Conservation (phyloP, 1,140 invertebrate genomes). For the Orchestia grillus region DNA sequence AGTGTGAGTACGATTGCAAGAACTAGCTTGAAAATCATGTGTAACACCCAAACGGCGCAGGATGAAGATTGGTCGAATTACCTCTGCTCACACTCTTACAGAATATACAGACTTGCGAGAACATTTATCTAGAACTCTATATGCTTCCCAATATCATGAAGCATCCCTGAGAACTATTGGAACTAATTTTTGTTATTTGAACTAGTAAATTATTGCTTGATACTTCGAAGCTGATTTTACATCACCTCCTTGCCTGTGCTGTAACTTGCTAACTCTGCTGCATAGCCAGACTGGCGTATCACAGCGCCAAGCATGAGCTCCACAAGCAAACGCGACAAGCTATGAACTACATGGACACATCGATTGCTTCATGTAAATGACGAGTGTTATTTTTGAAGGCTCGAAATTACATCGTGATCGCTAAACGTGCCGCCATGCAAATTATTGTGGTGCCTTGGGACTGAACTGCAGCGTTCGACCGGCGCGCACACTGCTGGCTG, state of each 20-base stretch:
- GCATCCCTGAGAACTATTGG: background rate
- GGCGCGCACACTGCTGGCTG: background rate
- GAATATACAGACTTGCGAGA: background rate
- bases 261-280: background rate
- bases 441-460: conserved; percentile 17
- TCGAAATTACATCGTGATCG: conserved; percentile 32
- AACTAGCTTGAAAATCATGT: background rate
- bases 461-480: background rate
- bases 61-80: background rate
- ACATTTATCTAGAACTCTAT: background rate
- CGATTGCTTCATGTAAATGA: conserved; percentile 50
- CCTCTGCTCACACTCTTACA: background rate
- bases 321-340: background rate
- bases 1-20: background rate
- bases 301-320: background rate
- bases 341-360: conserved; percentile 19
- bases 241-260: background rate
- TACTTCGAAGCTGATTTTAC: background rate
- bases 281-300: background rate
- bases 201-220: background rate
- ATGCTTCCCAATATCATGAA: background rate
- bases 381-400: conserved; percentile 46
- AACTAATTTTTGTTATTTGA: background rate
- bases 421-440: conserved; percentile 44
- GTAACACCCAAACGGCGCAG: too few relatives aligned